Base-by-base conservation (phyloP, 2,113 vertebrate species). In the Nannobrachium achirus region DNA sequence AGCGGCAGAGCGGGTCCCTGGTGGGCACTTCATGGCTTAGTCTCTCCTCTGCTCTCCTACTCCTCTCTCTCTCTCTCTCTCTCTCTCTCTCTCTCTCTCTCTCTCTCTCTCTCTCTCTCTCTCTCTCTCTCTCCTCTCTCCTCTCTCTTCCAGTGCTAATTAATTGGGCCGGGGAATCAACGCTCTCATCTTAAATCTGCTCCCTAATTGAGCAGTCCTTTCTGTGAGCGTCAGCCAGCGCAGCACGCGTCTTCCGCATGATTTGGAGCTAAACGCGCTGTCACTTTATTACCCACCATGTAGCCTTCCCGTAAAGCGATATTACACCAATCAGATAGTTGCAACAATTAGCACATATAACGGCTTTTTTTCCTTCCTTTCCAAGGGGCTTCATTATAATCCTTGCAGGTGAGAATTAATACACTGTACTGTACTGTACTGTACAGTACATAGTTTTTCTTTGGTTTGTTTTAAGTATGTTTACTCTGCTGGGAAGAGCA, bases 181-280 rank as follows among this genome's bases (percentile, higher is more conserved):
- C 79, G 68, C 82, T 90, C 88, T 89, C 86, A 89, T 91, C 87
- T 91, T 90, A 92, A 89, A 90, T 87, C 87, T 86, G 83, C 78
- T 69, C 86, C 80, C 92, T 94, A 93, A 93, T 92, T 87, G 91
- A 90, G 88, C 77, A 81, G 92, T 92, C 93, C 93, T 94, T 93
- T 94, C 93, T 92, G 89, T 88, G 90, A 92, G 88, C 91, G 44
- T 84, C 79, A 85, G 91, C 91, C 92, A 92, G 92, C 92, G 89
- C 91, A 90, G 84, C 89, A 69, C 84, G 87, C 53, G 80, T 90
- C 94, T 95, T 94, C 92, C 80, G 90, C 92, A 91, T 93, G 94
- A 95, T 94, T 94, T 94, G 93, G 91, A 94, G 92, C 93, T 94
- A 94, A 97, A 95, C 93, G 93, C 92, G 84, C 91, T 94, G 93